Conservation (phyloP, 2,888 invertebrate genomes). For the Ectemnius cavifrons region DNA sequence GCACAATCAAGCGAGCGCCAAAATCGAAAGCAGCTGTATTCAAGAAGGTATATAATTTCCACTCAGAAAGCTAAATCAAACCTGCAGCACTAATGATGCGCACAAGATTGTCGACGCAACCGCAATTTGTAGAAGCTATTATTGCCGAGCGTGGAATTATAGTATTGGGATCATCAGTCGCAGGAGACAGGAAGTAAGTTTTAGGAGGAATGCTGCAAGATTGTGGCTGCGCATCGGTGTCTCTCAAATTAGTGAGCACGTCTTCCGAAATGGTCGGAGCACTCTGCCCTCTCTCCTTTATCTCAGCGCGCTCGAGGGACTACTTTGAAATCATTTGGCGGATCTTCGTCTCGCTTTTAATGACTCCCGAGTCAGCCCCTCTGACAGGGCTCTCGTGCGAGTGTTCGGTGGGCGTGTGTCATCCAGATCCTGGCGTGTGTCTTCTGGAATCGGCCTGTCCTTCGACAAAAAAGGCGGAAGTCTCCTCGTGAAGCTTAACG, state of each 20-base stretch:
- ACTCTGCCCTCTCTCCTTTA: conserved; percentile 19
- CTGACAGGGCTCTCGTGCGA: conserved; percentile 47
- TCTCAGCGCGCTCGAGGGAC: conserved; percentile 3
- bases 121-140: not conserved
- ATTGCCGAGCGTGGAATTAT: conserved; percentile 1
- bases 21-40: not conserved
- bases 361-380: conserved; percentile 43
- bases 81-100: not conserved
- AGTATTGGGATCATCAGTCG: not conserved
- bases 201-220: not conserved
- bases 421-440: conserved; percentile 38
- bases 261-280: conserved; percentile 21
- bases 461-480: conserved; percentile 22
- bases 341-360: conserved; percentile 44
- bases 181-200: not conserved
- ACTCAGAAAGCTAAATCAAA: not conserved
- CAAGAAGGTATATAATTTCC: not conserved
- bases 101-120: not conserved
- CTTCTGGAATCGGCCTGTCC: not conserved
- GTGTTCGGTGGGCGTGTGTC: conserved; percentile 31
- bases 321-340: conserved; percentile 52
- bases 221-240: conserved; percentile 23
- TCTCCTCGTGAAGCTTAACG: conserved; percentile 50
- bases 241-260: conserved; percentile 36
- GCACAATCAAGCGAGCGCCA: too few relatives aligned